Evolutionary conservation across 2,113 vertebrate genomes (phyloP).

Genomic region (Mandrillus leucophaeus): DNA sequence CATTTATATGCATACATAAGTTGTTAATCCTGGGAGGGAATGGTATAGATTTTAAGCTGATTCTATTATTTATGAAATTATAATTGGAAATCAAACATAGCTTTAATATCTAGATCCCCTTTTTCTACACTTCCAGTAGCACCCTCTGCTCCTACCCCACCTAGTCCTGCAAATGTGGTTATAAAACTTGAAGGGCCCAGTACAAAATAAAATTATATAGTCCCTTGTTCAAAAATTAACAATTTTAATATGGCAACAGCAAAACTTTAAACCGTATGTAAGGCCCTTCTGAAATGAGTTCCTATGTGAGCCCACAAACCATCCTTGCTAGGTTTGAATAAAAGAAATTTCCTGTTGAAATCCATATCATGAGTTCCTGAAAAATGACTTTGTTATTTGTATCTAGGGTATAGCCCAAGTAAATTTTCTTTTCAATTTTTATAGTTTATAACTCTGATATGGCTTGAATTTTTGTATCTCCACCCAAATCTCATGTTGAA

Average conservation of each 20-base stretch:
- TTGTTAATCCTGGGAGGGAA: background rate
- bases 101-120: background rate
- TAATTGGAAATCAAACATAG: background rate
- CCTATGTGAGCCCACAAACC: background rate
- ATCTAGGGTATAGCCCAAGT: background rate
- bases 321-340: background rate
- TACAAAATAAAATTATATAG: background rate
- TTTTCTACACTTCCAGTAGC: background rate
- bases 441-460: background rate
- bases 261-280: background rate
- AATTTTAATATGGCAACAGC: background rate
- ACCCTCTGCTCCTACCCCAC: fast-evolving
- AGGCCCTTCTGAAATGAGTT: background rate
- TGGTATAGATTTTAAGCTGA: background rate
- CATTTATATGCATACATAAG: background rate
- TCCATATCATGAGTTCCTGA: background rate
- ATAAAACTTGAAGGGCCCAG: background rate
- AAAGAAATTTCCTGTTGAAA: background rate
- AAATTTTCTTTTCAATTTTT: background rate
- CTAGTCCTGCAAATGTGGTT: background rate
- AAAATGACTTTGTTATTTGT: background rate
- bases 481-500: too few species aligned
- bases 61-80: background rate
- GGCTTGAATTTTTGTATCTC: too few species aligned
- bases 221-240: background rate